Base-by-base conservation (phyloP, 2,797 vertebrate genomes). In the Prionace glauca region DNA sequence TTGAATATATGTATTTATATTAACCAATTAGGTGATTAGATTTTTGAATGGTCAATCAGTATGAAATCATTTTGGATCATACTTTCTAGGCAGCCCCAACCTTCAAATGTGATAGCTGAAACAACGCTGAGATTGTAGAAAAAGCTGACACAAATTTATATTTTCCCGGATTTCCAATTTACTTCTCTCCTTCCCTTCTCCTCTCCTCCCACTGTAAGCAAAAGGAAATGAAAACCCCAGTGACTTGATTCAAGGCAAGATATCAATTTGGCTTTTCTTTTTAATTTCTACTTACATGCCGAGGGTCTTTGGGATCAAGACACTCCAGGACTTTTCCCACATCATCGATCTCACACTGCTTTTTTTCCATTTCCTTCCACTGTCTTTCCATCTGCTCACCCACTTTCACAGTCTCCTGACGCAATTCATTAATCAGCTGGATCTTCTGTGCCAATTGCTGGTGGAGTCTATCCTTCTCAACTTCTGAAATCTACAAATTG, bases 341-440 rank as follows among this genome's bases (percentile, higher is more conserved):
- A 5, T 97, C 96, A 86, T 97, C 96, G 74, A 98, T 96, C 72
- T 98, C 97, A 22, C 96, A 96, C 87, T 98, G 96, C 5, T 97
- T 97, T 96, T 96, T 96, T 26, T 56, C 96, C 96, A 97, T 97
- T 96, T 98, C 97, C 96, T 96, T 96, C 22, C 96, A 97, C 96
- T 98, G 97, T 41, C 97, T 97, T 96, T 98, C 97, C 96, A 98
- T 96, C 96, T 98, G 97, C 45, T 96, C 97, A 96, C 98, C 98
- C 94, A 98, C 96, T 71, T 97, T 96, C 96, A 97, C 87, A 94
- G 97, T 96, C 95, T 98, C 98, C 29, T 97, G 96, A 22, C 91
- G 97, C 26, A 98, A 96, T 96, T 97, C 96, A 95, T 96, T 97
- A 93, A 98, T 95, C 95, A 97, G 96, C 72, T 96, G 96, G 96